Conservation (phyloP, 2,113 vertebrate genomes). For the Ascaphus truei region DNA sequence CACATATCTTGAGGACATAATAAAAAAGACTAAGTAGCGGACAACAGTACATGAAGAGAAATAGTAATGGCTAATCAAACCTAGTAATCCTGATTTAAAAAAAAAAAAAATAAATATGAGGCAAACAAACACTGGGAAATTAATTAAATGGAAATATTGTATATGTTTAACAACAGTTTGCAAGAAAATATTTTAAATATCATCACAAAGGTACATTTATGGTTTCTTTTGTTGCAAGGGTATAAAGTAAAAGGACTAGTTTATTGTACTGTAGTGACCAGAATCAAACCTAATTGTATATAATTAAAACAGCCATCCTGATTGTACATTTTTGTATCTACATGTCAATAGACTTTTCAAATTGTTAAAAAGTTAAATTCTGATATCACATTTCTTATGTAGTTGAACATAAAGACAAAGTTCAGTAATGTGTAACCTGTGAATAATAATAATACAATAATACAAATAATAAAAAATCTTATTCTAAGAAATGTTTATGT, state of each 20-base stretch:
- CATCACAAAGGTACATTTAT: constrained; percentile 2
- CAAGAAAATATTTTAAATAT: constrained; percentile 20
- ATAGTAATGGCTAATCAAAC: constrained; percentile 33
- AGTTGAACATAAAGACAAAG: too few species aligned
- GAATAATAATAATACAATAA: too few species aligned
- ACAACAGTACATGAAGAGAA: constrained; percentile 37
- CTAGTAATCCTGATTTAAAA: constrained; percentile 37
- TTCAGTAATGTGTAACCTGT: too few species aligned
- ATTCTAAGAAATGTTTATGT: too few species aligned
- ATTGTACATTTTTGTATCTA: too few species aligned
- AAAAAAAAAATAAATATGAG: constrained; percentile 13
- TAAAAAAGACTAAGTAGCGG: constrained; percentile 39
- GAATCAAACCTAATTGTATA: constrained; percentile 50
- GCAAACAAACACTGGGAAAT: constrained; percentile 17
- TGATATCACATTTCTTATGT: too few species aligned
- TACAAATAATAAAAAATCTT: too few species aligned
- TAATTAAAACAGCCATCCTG: constrained; percentile 39
- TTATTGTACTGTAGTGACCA: constrained; percentile 36
- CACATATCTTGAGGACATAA: constrained; percentile 41
- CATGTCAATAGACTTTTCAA: too few species aligned
- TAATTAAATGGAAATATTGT: constrained; percentile 18
- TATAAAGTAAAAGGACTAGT: constrained; percentile 44
- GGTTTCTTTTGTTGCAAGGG: not conserved
- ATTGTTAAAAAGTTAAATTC: too few species aligned
- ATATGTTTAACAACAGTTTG: not conserved